phyloP scores from a whole-genome alignment of 2,113 vertebrate species.

The Lophius piscatorius region DNA sequence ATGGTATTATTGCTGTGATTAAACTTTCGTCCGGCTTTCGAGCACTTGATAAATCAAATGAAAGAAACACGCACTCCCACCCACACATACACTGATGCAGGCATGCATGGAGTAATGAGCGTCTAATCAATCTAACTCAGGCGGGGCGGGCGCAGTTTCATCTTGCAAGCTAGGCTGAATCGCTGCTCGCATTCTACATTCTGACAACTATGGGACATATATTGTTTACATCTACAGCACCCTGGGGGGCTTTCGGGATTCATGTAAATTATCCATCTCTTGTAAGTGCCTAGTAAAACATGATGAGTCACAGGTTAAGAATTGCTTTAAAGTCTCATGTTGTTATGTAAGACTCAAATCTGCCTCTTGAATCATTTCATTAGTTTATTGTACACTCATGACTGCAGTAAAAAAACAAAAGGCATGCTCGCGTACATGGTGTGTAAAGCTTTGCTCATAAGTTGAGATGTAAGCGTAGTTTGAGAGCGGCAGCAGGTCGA shows the following conservation, averaged over 20 bases:
- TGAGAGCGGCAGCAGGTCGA: background rate
- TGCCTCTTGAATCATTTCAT: slow-evolving; percentile 3
- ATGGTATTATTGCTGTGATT: slow-evolving; percentile 58
- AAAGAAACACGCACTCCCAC: slow-evolving; percentile 57
- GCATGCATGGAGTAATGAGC: slow-evolving; percentile 54
- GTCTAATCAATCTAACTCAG: slow-evolving; percentile 67
- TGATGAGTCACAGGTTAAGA: slow-evolving; percentile 62
- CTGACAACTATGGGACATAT: slow-evolving; percentile 64
- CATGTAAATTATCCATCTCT: slow-evolving; percentile 74
- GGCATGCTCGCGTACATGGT: background rate
- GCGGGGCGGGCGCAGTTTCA: slow-evolving; percentile 40
- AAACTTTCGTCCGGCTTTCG: slow-evolving; percentile 58
- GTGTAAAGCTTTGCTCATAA: background rate
- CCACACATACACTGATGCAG: slow-evolving; percentile 14
- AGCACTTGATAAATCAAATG: slow-evolving; percentile 73
- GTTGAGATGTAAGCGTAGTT: background rate
- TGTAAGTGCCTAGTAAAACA: slow-evolving; percentile 73
- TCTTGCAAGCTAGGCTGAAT: slow-evolving; percentile 44
- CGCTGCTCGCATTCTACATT: slow-evolving; percentile 49
- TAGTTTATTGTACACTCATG: slow-evolving; percentile 15
- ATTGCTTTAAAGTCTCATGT: slow-evolving; percentile 35
- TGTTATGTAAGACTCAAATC: slow-evolving; percentile 39
- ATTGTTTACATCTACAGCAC: slow-evolving; percentile 70
- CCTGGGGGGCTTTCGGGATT: slow-evolving; percentile 58
- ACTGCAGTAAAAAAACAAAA: slow-evolving; percentile 14